These are phyloP conservation scores for Philereme vetulata DNA, from an alignment of 2,888 invertebrate species.

Conservation along the genomic window DNA sequence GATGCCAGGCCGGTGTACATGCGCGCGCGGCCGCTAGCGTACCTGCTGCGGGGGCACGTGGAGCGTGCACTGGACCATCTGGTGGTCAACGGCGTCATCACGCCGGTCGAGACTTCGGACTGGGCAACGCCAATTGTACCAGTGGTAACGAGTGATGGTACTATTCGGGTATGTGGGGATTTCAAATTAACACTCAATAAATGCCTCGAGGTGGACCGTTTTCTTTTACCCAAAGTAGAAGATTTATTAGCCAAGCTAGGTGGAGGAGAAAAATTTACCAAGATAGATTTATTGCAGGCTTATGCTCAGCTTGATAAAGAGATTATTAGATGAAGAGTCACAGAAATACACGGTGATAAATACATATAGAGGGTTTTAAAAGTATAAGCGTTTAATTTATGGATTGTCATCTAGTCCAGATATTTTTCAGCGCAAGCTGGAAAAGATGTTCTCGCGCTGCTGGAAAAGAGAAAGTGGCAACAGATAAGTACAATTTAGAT, in stretches of 20 bases:
- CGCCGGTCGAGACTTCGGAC: slow-evolving; percentile 5
- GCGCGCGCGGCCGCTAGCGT: slow-evolving; percentile 31
- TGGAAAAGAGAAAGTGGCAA: too few species aligned
- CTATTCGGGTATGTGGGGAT: slow-evolving; percentile 41
- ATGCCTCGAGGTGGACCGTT: slow-evolving; percentile 41
- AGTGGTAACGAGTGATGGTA: slow-evolving; percentile 41
- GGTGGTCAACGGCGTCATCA: slow-evolving; percentile 28
- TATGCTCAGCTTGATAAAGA: slow-evolving; percentile 2
- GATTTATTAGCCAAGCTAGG: slow-evolving; percentile 33
- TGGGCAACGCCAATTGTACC: slow-evolving; percentile 10
- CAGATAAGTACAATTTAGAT: too few species aligned
- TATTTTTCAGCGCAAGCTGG: slow-evolving; percentile 34
- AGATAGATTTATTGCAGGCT: background rate
- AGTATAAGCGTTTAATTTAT: background rate
- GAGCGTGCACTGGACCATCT: slow-evolving; percentile 33
- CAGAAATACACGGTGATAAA: background rate
- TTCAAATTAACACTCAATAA: slow-evolving; percentile 44
- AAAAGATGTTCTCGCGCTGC: slow-evolving; percentile 29
- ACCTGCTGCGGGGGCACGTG: slow-evolving; percentile 35
- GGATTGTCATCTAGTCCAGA: slow-evolving; percentile 21
- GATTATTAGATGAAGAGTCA: background rate
- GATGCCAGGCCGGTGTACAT: slow-evolving; percentile 34
- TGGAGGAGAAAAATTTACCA: slow-evolving; percentile 26
- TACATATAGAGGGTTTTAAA: background rate
- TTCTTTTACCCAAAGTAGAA: slow-evolving; percentile 37